Evolutionary conservation across 2,797 vertebrate species (phyloP).

Genomic region (Oreochromis mossambicus): DNA sequence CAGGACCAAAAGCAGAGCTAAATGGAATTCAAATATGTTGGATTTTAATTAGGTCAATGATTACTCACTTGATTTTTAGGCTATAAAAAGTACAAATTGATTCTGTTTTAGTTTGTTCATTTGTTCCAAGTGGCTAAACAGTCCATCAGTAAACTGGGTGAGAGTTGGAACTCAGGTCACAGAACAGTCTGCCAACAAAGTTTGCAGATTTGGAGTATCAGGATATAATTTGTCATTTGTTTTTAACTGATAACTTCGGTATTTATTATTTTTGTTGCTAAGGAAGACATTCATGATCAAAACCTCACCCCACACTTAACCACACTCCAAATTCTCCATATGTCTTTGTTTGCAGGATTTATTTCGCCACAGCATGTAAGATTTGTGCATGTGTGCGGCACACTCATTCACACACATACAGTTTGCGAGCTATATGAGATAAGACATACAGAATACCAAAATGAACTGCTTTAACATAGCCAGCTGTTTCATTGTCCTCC

Average conservation of each 20-base stretch:
- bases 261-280: neutral
- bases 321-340: neutral
- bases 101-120: neutral
- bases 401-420: neutral
- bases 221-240: neutral
- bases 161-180: neutral
- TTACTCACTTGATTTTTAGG: neutral
- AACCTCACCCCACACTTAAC: neutral
- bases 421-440: constrained; percentile 38
- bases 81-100: neutral
- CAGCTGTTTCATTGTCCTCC: constrained; percentile 83
- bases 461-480: constrained; percentile 76
- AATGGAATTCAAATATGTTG: neutral
- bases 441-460: constrained; percentile 65
- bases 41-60: neutral
- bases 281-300: neutral
- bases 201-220: neutral
- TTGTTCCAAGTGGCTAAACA: neutral
- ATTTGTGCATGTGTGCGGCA: neutral
- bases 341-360: neutral
- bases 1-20: neutral
- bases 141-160: neutral
- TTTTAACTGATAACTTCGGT: neutral
- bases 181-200: neutral
- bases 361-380: neutral